Evolutionary conservation across 2,888 invertebrate genomes (phyloP), one percentile per base, ranked within the genome.

Genomic region (Drosophila atripex): DNA sequence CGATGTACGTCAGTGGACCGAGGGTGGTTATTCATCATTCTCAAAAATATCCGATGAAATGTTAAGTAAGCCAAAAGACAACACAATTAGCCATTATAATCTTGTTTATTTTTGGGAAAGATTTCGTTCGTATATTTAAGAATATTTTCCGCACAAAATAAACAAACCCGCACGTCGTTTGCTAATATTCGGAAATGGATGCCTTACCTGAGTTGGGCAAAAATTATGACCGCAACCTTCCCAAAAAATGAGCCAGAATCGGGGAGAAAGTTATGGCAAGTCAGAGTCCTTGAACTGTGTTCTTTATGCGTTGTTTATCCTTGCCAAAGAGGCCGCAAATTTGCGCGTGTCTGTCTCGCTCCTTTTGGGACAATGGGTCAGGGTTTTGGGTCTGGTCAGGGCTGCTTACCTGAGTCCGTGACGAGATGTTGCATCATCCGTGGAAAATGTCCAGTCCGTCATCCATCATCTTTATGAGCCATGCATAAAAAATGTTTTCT

Each of bases 271-370:
- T 83, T 60, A 70, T 73, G 71, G 54, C 30, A 47, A 53, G 51
- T 49, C 49, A 61, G 59, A 85, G 64, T 87, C 82, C 82, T 83
- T 83, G 88, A 87, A 78, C 79, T 75, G 79, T 72, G 79, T 85
- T 83, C 64, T 80, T 82, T 76, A 78, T 80, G 78, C 64, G 69
- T 73, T 82, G 57, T 77, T 71, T 77, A 73, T 75, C 39, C 74
- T 64, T 72, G 45, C 52, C 78, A 73, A 43, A 43, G 43, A 21
- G 43, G 21, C 21, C 43, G 43, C 12, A 43, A 80, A 77, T 68
- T 72, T 73, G 69, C 85, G 87, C 75, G 87, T 87, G 87, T 73
- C 68, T 64, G 52, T 16, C 64, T 64, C 66, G 52, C 46, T 54
- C 47, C 58, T 43, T 39, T 58, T n/a, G 35, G 47, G 69, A 86